These are phyloP conservation scores for Poecilia velifera DNA, from an alignment of 2,797 vertebrate genomes.

Conservation along the genomic window DNA sequence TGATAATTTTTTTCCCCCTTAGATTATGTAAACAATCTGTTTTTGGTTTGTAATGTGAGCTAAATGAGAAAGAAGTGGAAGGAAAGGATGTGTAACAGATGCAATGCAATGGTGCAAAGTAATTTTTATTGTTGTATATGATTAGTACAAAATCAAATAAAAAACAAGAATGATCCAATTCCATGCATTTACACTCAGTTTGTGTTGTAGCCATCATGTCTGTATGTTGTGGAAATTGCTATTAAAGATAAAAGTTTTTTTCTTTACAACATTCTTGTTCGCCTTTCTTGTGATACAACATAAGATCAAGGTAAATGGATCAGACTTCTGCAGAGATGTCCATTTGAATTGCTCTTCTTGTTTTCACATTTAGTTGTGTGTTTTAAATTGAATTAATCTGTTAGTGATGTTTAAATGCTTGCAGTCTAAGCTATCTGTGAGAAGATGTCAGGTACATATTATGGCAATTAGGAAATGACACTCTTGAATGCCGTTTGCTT, in stretches of 20 bases:
- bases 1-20: not conserved
- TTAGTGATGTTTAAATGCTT: not conserved
- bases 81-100: not conserved
- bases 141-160: not conserved
- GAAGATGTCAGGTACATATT: not conserved
- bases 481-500: not conserved
- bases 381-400: not conserved
- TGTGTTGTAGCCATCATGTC: not conserved
- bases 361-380: not conserved
- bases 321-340: not conserved
- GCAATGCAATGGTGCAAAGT: not conserved
- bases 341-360: not conserved
- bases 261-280: not conserved
- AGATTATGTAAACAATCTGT: not conserved
- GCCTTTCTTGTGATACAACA: not conserved
- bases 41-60: constrained; percentile 8
- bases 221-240: not conserved
- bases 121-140: not conserved
- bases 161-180: not conserved
- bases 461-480: too few relatives aligned
- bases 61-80: not conserved
- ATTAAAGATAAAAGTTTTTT: not conserved
- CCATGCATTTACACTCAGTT: not conserved
- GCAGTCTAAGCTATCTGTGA: not conserved
- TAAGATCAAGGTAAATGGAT: not conserved